Conservation (phyloP, 1,140 invertebrate genomes). For the Colletes latitarsis region DNA sequence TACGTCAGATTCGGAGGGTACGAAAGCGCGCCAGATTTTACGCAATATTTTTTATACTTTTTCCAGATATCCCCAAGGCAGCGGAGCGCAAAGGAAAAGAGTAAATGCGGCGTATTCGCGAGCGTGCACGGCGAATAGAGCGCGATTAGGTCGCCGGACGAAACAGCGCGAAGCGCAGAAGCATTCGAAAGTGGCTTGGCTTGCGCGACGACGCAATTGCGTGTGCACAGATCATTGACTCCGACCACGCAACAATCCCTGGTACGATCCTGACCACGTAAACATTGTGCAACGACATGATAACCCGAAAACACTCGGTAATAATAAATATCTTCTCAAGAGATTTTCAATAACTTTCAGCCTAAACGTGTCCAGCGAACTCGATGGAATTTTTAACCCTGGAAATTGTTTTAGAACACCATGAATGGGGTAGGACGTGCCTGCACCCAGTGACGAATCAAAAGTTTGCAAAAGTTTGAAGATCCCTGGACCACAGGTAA, state of each 20-base stretch:
- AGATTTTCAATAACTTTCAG: neutral
- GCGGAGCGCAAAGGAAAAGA: neutral
- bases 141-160: constrained; percentile 29
- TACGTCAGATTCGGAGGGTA: no score
- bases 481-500: no score
- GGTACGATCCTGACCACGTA: constrained; percentile 52
- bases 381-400: no score
- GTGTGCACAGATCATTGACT: constrained; percentile 76
- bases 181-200: constrained; percentile 73
- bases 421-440: no score
- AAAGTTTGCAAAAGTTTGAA: no score
- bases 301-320: neutral
- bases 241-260: constrained; percentile 59
- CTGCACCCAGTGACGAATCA: no score
- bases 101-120: neutral
- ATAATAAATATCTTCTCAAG: neutral
- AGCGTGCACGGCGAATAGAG: neutral
- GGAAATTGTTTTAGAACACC: no score
- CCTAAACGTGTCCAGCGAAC: no score
- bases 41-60: constrained; percentile 4
- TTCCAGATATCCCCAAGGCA: neutral
- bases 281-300: constrained; percentile 54
- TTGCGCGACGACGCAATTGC: constrained; percentile 62
- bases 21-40: neutral
- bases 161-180: constrained; percentile 50